Base-by-base conservation (phyloP, 2,888 invertebrate genomes). In the Coelopa pilipes region DNA sequence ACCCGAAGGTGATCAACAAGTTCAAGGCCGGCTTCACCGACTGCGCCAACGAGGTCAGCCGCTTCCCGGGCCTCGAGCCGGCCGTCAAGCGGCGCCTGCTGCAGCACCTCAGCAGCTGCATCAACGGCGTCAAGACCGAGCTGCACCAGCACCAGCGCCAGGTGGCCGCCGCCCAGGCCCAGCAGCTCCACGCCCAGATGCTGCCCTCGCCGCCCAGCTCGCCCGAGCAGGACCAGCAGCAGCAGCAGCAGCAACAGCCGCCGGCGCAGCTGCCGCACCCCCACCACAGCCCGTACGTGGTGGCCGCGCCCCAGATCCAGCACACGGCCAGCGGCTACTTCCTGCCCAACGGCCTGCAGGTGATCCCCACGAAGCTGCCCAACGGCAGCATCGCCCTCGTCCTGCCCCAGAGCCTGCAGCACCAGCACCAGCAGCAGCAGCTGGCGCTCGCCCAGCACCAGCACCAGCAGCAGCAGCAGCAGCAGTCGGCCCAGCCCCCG, bases 1-100 rank as follows among this genome's bases (percentile, higher is more conserved):
- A 97, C 86, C 95, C 96, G 0, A 92, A 92, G 17, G 93, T 96
- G 1, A 89, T 96, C 63, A 93, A 93, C 83, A 93, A 95, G 83
- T 96, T 96, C 89, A 92, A 94, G 77, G 91, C 94, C 34, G 96
- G 96, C 78, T 96, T 95, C 89, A 92, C 93, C 72, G 96, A 96
- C 86, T 96, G 96, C 85, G 95, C 95, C 21, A 92, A 92, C 19
- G 96, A 96, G 89, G 94, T 94, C 50, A 91, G 92, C 75, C 89
- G 92, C 80, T 93, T 92, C 85, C 90, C 93, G 46, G 94, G 94
- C 0, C 85, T 95, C 47, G 95, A 95, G 77, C 89, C 93, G 0
- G 90, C 91, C 0, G 89, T 94, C 47, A 92, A 92, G 83, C 91
- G 93, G 63, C 90, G 94, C 57, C 90, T 96, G 15, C 89, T 95